A percentile compares a stretch with the other conserved stretches of the same genome.
Conservation (phyloP, 2,888 invertebrate genomes). For the Bellardia bayeri region DNA sequence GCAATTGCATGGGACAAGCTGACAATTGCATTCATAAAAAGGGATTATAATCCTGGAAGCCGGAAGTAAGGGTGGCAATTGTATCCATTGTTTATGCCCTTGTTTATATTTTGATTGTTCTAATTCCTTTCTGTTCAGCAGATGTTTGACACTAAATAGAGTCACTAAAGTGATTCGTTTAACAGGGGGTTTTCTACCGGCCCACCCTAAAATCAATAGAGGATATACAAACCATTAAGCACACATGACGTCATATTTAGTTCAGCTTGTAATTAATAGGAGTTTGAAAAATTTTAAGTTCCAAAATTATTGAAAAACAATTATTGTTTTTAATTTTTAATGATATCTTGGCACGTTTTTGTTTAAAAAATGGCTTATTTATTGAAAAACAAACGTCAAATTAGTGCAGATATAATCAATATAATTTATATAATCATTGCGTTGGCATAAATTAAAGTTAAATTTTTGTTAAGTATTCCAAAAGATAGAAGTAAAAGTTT, state of each 20-base stretch:
- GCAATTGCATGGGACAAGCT: neutral
- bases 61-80: slow-evolving; percentile 5
- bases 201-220: slow-evolving; percentile 15
- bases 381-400: too few relatives aligned
- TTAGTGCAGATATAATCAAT: too few relatives aligned
- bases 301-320: too few relatives aligned
- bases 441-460: too few relatives aligned
- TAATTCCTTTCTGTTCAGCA: slow-evolving; percentile 2
- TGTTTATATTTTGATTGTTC: slow-evolving; percentile 16
- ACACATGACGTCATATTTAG: slow-evolving; percentile 40
- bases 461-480: too few relatives aligned
- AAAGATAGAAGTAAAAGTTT: too few relatives aligned
- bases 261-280: neutral
- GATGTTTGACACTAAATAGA: slow-evolving; percentile 34
- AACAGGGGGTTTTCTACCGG: neutral
- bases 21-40: neutral
- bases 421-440: too few relatives aligned
- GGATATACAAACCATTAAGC: slow-evolving; percentile 18
- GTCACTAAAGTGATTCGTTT: slow-evolving; percentile 23
- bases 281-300: neutral
- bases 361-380: too few relatives aligned
- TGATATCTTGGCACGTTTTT: neutral
- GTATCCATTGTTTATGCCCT: neutral
- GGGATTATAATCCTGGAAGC: slow-evolving; percentile 20
- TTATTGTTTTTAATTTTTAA: neutral